Evolutionary conservation across 92 coral and sea anemone species (phyloP).

Genomic region (Palythoa grandiflora): DNA sequence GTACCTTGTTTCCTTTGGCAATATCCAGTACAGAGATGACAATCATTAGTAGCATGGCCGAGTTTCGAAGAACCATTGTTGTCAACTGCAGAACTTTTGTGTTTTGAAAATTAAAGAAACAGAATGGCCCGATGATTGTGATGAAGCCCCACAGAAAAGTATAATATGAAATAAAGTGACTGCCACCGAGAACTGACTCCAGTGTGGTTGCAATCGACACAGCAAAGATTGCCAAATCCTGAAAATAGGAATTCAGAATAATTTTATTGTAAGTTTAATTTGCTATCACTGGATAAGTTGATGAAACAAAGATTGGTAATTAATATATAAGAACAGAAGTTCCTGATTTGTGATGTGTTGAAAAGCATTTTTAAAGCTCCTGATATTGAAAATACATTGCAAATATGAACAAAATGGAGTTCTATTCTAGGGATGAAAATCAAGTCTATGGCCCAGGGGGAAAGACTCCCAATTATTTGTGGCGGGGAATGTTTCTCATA

Average conservation of each 20-base stretch:
- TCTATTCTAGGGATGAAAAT: too few relatives aligned
- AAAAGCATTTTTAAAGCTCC: too few relatives aligned
- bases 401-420: too few relatives aligned
- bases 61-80: conserved; percentile 81
- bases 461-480: too few relatives aligned
- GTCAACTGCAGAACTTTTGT: conserved; percentile 75
- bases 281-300: too few relatives aligned
- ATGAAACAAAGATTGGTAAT: too few relatives aligned
- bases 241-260: not conserved
- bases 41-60: conserved; percentile 83
- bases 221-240: conserved; percentile 87
- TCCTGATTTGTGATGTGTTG: too few relatives aligned
- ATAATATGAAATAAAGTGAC: conserved; percentile 74
- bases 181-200: conserved; percentile 68
- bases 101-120: conserved; percentile 85
- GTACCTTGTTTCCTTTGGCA: conserved; percentile 70
- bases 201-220: conserved; percentile 83
- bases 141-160: conserved; percentile 80
- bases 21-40: conserved; percentile 66
- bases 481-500: too few relatives aligned
- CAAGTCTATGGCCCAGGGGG: too few relatives aligned
- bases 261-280: too few relatives aligned
- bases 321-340: too few relatives aligned
- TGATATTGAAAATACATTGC: too few relatives aligned
- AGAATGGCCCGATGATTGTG: conserved; percentile 82